These are phyloP conservation scores for Drosophila willistoni DNA, from an alignment of 1,140 invertebrate genomes.

Conservation along the genomic window DNA sequence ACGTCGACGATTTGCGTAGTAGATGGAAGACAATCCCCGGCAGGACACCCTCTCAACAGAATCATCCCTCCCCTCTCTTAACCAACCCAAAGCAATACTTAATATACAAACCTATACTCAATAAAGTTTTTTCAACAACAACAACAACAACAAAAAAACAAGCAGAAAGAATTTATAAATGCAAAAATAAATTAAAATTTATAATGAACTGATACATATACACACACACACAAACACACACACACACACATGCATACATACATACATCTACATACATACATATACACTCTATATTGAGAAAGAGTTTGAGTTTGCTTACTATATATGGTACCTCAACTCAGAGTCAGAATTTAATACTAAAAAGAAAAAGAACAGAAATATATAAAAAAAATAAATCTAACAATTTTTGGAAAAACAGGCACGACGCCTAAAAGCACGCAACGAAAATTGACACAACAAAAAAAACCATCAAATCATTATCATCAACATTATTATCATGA, in stretches of 20 bases:
- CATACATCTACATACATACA: slow-evolving; percentile 19
- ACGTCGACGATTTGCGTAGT: slow-evolving; percentile 65
- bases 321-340: slow-evolving; percentile 53
- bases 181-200: slow-evolving; percentile 61
- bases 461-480: slow-evolving; percentile 3
- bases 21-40: slow-evolving; percentile 13
- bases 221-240: slow-evolving; percentile 40
- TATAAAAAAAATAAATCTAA: slow-evolving; percentile 5
- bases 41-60: not conserved
- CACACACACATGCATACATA: slow-evolving; percentile 10
- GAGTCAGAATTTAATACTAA: slow-evolving; percentile 5
- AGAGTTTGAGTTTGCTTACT: slow-evolving; percentile 49
- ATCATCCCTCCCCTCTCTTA: not conserved
- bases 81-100: not conserved
- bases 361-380: not conserved
- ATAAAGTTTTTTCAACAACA: slow-evolving; percentile 43
- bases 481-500: slow-evolving; percentile 13
- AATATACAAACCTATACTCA: slow-evolving; percentile 42
- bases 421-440: slow-evolving; percentile 54
- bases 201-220: slow-evolving; percentile 79
- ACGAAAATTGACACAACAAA: slow-evolving; percentile 31
- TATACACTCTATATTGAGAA: not conserved
- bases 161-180: slow-evolving; percentile 39
- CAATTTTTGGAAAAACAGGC: slow-evolving; percentile 45
- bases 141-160: not conserved